A percentile compares a stretch with the other conserved stretches of the same genome.
Conservation (phyloP, 2,888 invertebrate genomes). For the Sphinx pinastri region DNA sequence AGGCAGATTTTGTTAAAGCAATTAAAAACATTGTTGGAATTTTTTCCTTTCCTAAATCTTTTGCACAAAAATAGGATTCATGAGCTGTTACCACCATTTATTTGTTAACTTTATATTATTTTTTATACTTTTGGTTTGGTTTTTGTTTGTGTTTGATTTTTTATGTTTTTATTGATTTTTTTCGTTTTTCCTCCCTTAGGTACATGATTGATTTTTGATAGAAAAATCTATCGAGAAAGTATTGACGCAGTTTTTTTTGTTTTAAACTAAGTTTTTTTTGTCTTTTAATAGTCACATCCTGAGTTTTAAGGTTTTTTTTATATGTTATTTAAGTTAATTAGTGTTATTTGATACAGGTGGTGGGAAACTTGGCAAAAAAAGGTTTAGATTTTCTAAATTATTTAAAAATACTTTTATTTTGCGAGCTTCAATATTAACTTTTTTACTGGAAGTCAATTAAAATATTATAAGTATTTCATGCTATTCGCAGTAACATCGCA, state of each 20-base stretch:
- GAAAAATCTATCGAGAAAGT: constrained; percentile 36
- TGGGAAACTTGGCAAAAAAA: constrained; percentile 1
- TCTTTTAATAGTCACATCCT: constrained; percentile 75
- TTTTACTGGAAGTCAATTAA: too few relatives aligned
- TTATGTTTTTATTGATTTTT: constrained; percentile 37
- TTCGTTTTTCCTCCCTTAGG: constrained; percentile 57
- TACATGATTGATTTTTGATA: constrained; percentile 79
- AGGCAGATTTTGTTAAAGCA: too few relatives aligned
- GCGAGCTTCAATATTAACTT: neutral
- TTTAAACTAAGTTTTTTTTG: constrained; percentile 45
- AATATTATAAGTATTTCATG: too few relatives aligned
- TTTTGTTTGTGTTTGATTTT: constrained; percentile 7
- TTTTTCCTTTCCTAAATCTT: too few relatives aligned
- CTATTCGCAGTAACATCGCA: too few relatives aligned
- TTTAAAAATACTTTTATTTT: neutral
- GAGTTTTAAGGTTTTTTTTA: constrained; percentile 37
- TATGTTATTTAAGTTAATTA: constrained; percentile 31
- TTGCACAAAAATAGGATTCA: too few relatives aligned
- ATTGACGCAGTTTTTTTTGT: constrained; percentile 42
- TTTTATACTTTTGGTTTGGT: neutral
- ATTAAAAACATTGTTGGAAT: too few relatives aligned
- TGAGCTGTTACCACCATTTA: too few relatives aligned
- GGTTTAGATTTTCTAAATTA: neutral
- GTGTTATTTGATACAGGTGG: constrained; percentile 15
- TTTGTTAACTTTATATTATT: too few relatives aligned